Evolutionary conservation across 2,888 invertebrate genomes (phyloP), one percentile per base, ranked within the genome.

Genomic region (Onchidella celtica): DNA sequence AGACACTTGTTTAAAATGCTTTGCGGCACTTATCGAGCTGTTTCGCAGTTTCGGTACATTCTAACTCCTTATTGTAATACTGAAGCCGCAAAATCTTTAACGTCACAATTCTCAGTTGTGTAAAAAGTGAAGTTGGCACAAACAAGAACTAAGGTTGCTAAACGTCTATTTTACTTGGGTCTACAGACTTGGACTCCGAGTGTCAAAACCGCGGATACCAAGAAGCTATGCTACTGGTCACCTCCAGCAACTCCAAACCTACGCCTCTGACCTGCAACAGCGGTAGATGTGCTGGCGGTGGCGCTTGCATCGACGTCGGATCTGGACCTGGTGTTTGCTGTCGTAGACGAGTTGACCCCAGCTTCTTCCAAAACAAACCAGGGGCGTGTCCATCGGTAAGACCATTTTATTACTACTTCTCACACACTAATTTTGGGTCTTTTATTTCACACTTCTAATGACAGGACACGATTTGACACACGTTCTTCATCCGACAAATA

Each of bases 301-400:
- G 59, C 9, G 73, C 59, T 14, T 73, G 73, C 21, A 57, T 73
- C 9, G 59, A 59, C 2, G 61, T 59, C n/a, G 73, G 73, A 1
- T 59, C 14, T 14, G 73, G 73, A 73, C 27, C 59, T 36, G 73
- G 59, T 14, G 61, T 57, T 24, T 73, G 73, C 24, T 73, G 73
- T 27, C n/a, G 73, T 40, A 73, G 61, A 14, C 57, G 61, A 36
- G 73, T 73, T 11, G 59, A 57, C 9, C 73, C 73, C 9, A 36
- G 6, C 9, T 73, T 57, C 27, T n/a, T 73, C 3, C 34, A 73
- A 17, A 73, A 61, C 38, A 73, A 73, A 27, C 73, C 73, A 17
- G 73, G 73, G 17, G 38, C 73, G 6, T 73, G 73, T 59, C 73
- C 73, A 11, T 14, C 17, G n/a, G 73, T 73, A 73, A 73, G 73